Evolutionary conservation across 2,888 invertebrate genomes (phyloP).

Genomic region (Cremastinae sp.): DNA sequence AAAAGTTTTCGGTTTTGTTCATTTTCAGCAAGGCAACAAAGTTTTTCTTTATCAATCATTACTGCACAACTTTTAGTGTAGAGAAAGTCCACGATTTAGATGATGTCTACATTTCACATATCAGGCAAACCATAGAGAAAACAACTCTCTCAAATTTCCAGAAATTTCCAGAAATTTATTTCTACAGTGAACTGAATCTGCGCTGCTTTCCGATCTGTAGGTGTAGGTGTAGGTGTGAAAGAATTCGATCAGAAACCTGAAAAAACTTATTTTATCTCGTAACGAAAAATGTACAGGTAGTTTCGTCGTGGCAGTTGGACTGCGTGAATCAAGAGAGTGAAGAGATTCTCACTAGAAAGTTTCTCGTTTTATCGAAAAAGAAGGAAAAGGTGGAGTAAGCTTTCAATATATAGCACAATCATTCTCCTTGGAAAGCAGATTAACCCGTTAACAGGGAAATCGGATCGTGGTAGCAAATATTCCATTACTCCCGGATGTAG

Average conservation of each 20-base stretch:
- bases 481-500: constrained; percentile 50
- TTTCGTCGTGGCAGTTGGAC: constrained; percentile 27
- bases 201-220: constrained; percentile 33
- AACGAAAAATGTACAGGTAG: constrained; percentile 45
- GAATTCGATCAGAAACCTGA: constrained; percentile 63
- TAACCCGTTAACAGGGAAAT: constrained; percentile 63
- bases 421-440: constrained; percentile 55
- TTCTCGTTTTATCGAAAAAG: constrained; percentile 46
- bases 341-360: constrained; percentile 38
- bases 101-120: constrained; percentile 9
- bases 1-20: not conserved
- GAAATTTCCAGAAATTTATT: constrained; percentile 53
- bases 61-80: too few species aligned
- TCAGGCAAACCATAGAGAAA: constrained; percentile 23
- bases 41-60: too few species aligned
- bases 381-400: constrained; percentile 49
- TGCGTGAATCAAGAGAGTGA: constrained; percentile 15
- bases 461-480: constrained; percentile 51
- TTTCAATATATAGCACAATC: constrained; percentile 26
- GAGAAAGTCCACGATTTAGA: not conserved
- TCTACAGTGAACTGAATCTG: constrained; percentile 14
- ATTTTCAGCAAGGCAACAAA: too few species aligned
- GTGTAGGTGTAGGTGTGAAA: not conserved
- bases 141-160: too few species aligned
- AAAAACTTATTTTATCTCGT: constrained; percentile 57